A percentile compares a stretch with the other conserved stretches of the same genome.
Conservation (phyloP, 2,113 vertebrate species). For the Struthidea cinerea region DNA sequence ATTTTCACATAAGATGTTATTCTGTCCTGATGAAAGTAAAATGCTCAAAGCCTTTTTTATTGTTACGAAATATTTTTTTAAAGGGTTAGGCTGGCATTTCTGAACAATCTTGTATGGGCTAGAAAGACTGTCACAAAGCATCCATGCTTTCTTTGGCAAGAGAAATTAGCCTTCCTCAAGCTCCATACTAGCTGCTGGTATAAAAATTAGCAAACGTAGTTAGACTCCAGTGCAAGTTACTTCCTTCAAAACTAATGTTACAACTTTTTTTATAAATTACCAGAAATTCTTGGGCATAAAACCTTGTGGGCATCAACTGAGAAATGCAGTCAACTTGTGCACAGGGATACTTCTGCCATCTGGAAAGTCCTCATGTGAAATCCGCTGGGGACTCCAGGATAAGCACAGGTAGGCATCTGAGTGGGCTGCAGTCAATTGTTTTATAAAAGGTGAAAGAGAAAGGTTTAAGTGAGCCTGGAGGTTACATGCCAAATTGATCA, state of each 20-base stretch:
- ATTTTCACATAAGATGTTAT: not conserved
- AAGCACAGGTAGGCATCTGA: not conserved
- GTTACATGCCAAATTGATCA: not conserved
- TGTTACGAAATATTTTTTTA: not conserved
- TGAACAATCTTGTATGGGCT: not conserved
- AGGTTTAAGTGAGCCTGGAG: constrained; percentile 69
- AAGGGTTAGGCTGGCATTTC: not conserved
- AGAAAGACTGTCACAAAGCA: not conserved
- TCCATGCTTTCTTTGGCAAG: not conserved
- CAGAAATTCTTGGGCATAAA: not conserved
- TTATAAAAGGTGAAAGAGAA: not conserved
- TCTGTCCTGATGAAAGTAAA: not conserved
- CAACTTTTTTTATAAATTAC: not conserved
- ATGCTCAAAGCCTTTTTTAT: not conserved
- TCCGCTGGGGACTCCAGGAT: not conserved
- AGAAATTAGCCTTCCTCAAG: not conserved
- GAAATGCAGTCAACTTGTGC: not conserved
- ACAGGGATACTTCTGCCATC: not conserved
- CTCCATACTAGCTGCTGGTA: not conserved
- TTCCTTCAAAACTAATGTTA: not conserved
- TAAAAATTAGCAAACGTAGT: not conserved
- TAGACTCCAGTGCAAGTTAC: not conserved
- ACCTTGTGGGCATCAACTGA: not conserved
- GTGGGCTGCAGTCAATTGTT: not conserved
- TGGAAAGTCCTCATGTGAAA: not conserved